Conservation (phyloP, 2,888 invertebrate genomes). For the Drosophila recens region DNA sequence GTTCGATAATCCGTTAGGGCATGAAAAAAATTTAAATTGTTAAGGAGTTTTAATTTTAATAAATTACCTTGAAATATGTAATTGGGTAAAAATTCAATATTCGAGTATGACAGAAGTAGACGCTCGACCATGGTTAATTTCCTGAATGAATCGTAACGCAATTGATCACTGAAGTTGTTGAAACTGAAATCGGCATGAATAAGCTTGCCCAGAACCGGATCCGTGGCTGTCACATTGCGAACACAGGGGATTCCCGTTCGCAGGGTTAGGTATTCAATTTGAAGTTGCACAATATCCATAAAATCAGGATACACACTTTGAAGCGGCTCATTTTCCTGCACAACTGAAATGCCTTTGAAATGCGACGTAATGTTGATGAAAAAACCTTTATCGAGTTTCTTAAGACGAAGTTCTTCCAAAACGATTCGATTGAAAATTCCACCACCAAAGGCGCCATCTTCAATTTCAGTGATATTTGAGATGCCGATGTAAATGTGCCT, state of each 20-base stretch:
- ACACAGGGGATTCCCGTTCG: constrained; percentile 64
- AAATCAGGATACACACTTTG: constrained; percentile 55
- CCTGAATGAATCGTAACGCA: constrained; percentile 56
- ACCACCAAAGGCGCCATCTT: constrained; percentile 69
- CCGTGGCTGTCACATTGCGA: constrained; percentile 64
- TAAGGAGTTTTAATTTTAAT: too few relatives aligned
- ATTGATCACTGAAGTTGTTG: constrained; percentile 64
- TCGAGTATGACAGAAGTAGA: constrained; percentile 69
- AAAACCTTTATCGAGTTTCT: constrained; percentile 51
- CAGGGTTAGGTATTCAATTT: constrained; percentile 66
- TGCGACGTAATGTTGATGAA: constrained; percentile 52
- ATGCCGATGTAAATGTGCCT: constrained; percentile 58
- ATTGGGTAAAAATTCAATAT: constrained; percentile 65
- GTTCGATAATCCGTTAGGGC: too few relatives aligned
- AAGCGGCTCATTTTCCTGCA: constrained; percentile 58
- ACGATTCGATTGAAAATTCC: constrained; percentile 58
- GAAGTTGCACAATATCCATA: constrained; percentile 66
- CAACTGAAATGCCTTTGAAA: constrained; percentile 58
- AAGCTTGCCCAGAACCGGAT: constrained; percentile 65
- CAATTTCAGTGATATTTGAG: constrained; percentile 63
- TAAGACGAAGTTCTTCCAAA: constrained; percentile 67
- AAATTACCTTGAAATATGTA: constrained; percentile 67
- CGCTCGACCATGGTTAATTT: constrained; percentile 72
- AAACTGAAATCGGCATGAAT: constrained; percentile 69
- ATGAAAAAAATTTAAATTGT: too few relatives aligned